A percentile compares a stretch with the other conserved stretches of the same genome.
Conservation (phyloP, 2,888 invertebrate species). For the Drosophila testacea region DNA sequence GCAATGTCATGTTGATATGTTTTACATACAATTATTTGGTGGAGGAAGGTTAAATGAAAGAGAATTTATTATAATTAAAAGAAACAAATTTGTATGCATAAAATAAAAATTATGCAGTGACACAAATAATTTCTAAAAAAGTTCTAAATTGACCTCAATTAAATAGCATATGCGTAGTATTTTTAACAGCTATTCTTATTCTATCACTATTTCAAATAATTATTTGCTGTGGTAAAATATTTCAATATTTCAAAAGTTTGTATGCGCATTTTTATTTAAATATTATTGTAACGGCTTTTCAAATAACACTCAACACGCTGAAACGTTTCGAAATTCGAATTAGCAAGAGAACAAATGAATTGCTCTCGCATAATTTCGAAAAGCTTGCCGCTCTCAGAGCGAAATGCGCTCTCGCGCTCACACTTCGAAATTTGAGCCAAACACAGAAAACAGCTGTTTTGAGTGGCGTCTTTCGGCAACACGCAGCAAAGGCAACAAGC, state of each 20-base stretch:
- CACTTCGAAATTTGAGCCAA: conserved; percentile 22
- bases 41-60: not conserved
- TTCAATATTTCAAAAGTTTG: no score
- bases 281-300: conserved; percentile 1
- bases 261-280: not conserved
- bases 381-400: conserved; percentile 8
- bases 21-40: not conserved
- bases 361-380: conserved; percentile 1
- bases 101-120: no score
- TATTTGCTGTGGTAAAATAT: no score
- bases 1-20: not conserved
- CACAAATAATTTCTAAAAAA: no score
- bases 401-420: conserved; percentile 8
- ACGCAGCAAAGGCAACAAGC: conserved; percentile 32
- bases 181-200: no score
- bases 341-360: conserved; percentile 3
- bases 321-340: conserved; percentile 17
- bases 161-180: no score
- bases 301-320: conserved; percentile 8
- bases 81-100: not conserved
- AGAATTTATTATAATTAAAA: not conserved
- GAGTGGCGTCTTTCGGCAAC: conserved; percentile 32
- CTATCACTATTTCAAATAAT: not conserved
- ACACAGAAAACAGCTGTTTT: conserved; percentile 45
- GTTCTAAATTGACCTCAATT: no score